phyloP scores from a whole-genome alignment of 2,797 vertebrate species.

The Coccyzus lansbergi region DNA sequence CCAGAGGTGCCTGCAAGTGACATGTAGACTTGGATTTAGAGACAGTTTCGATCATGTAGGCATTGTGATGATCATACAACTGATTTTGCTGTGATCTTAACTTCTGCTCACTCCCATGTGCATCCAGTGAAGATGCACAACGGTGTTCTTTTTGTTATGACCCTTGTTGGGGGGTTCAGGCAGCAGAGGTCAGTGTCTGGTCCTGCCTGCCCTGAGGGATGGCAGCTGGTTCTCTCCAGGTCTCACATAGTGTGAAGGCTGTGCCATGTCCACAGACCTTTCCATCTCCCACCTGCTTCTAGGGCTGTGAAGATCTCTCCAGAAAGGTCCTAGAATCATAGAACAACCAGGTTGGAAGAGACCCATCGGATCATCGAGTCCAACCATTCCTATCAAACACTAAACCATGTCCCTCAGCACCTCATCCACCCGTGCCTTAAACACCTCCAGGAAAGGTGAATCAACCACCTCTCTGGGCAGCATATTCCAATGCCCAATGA shows the following conservation, averaged over 20 bases:
- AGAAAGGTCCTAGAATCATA: too few relatives aligned
- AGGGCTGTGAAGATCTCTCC: neutral
- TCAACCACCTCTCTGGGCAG: too few relatives aligned
- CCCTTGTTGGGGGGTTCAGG: accelerated
- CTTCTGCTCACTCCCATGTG: neutral
- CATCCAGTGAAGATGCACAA: neutral
- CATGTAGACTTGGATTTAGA: accelerated
- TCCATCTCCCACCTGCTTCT: neutral
- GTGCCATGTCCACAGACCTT: neutral
- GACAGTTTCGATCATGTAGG: neutral
- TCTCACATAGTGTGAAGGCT: neutral
- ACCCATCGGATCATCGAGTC: too few relatives aligned
- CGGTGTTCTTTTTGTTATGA: neutral
- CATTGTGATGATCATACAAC: neutral
- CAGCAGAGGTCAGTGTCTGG: neutral
- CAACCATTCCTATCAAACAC: too few relatives aligned
- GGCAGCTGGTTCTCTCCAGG: too few relatives aligned
- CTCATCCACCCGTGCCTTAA: too few relatives aligned
- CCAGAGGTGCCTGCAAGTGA: neutral
- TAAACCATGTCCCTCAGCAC: too few relatives aligned
- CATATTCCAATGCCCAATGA: too few relatives aligned
- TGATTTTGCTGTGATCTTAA: neutral
- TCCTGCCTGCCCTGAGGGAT: neutral
- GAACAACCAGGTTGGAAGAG: too few relatives aligned
- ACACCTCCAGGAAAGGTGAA: too few relatives aligned